A percentile compares a stretch with the other conserved stretches of the same genome.
Conservation (phyloP, 2,113 vertebrate species). For the Ammodytes dubius region DNA sequence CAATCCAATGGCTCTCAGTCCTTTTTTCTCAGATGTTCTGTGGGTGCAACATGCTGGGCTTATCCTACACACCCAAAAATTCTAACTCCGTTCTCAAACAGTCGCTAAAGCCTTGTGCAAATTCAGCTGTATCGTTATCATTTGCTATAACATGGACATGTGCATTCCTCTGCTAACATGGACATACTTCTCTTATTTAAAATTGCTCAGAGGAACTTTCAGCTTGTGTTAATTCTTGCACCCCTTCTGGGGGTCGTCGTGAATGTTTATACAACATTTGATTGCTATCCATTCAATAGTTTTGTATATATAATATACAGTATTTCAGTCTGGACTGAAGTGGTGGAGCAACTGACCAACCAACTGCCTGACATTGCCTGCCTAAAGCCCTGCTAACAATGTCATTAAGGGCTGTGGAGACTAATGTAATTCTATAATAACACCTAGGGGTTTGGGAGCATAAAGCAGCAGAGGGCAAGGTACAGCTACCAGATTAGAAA, state of each 20-base stretch:
- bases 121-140: slow-evolving; percentile 44
- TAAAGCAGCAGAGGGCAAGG: slow-evolving; percentile 19
- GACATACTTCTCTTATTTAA: slow-evolving; percentile 21
- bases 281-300: neutral
- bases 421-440: slow-evolving; percentile 22
- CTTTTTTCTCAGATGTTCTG: slow-evolving; percentile 27
- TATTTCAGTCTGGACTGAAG: neutral
- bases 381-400: neutral
- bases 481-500: slow-evolving; percentile 59
- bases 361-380: neutral
- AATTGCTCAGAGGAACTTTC: too few species aligned
- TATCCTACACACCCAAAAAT: slow-evolving; percentile 18
- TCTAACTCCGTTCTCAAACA: slow-evolving; percentile 17
- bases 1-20: neutral
- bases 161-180: slow-evolving; percentile 26
- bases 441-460: slow-evolving; percentile 15
- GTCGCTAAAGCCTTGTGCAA: slow-evolving; percentile 23
- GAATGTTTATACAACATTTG: too few species aligned
- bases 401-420: neutral
- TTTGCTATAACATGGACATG: slow-evolving; percentile 17
- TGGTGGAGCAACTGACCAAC: neutral
- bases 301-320: neutral
- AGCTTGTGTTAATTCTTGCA: too few species aligned
- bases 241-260: neutral
- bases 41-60: slow-evolving; percentile 24